These are phyloP conservation scores for Uropetala carovei DNA, from an alignment of 2,888 invertebrate genomes.

Conservation along the genomic window DNA sequence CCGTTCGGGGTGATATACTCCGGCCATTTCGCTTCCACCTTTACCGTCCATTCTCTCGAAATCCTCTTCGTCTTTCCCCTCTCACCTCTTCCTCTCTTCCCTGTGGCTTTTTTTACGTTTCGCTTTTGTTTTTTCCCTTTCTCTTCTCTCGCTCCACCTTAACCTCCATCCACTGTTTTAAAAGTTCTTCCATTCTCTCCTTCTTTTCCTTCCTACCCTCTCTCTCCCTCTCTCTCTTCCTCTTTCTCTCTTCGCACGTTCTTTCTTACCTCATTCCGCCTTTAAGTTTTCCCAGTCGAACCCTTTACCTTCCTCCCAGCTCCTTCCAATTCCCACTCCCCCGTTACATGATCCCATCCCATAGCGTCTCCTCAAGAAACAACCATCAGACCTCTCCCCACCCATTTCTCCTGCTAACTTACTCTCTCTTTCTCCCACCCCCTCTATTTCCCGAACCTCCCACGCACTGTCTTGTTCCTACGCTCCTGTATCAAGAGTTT, in stretches of 20 bases:
- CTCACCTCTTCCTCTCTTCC: not conserved
- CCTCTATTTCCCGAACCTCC: not conserved
- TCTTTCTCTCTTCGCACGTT: too few relatives aligned
- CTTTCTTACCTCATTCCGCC: not conserved
- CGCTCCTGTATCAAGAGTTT: not conserved
- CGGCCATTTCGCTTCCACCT: not conserved
- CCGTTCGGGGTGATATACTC: conserved; percentile 32
- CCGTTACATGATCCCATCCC: not conserved
- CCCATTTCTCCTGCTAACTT: not conserved
- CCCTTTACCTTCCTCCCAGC: not conserved
- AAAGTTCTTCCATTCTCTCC: not conserved
- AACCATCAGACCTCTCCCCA: not conserved
- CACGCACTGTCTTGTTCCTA: not conserved
- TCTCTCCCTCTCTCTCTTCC: too few relatives aligned
- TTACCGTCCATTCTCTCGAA: not conserved
- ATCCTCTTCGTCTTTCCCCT: not conserved
- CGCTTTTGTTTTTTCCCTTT: not conserved
- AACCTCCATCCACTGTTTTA: not conserved
- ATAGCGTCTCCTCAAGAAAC: not conserved
- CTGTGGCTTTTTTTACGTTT: not conserved
- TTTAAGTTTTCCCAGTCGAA: conserved; percentile 4
- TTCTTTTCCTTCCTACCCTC: not conserved
- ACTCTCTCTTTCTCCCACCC: not conserved
- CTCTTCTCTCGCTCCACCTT: not conserved
- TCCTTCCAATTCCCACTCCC: not conserved